Base-by-base conservation (phyloP, 2,113 vertebrate species). In the Bagarius yarrelli region DNA sequence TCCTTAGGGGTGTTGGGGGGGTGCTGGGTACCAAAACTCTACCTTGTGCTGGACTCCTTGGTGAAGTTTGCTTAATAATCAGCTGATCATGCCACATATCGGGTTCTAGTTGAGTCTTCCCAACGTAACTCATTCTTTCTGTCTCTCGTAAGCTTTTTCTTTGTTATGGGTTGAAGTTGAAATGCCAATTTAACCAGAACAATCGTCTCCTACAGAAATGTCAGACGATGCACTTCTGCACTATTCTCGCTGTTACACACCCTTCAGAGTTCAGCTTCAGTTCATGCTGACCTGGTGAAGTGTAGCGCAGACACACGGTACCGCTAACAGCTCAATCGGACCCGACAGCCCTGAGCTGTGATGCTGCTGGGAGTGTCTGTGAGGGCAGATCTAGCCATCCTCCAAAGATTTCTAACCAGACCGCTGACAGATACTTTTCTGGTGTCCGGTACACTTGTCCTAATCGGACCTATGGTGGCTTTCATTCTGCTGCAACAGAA, bases 321-420 rank as follows among this genome's bases (percentile, higher is more conserved):
- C 76, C 77, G 61, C 69, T 87, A 84, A 86, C 63, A 59, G 72
- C 84, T 75, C 71, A 27, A 69, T 64, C 55, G 55, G 74, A 81
- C 75, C 69, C 73, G 72, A 69, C 63, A 69, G 53, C 53, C 40
- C 78, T 44, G 78, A 85, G 44, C 83, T 81, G 84, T 81, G 84
- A 80, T n/a, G 75, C 60, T 60, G 72, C 80, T 56, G 44, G 76
- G 86, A 86, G 73, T 70, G 76, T 78, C 79, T 59, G 80, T 66
- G 71, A 86, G 84, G 87, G 85, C 86, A 21, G 82, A 83, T 66
- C 53, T 9, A 40, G 70, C 57, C 25, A 55, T 74, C 50, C 57
- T 34, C 55, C 23, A 21, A 59, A 21, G 47, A 40, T 15, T 32
- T 27, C 23, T 74, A 83, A 82, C 60, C 50, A 30, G 56, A 79